phyloP scores from a whole-genome alignment of 2,113 vertebrate species.

The Lutjanus erythropterus region DNA sequence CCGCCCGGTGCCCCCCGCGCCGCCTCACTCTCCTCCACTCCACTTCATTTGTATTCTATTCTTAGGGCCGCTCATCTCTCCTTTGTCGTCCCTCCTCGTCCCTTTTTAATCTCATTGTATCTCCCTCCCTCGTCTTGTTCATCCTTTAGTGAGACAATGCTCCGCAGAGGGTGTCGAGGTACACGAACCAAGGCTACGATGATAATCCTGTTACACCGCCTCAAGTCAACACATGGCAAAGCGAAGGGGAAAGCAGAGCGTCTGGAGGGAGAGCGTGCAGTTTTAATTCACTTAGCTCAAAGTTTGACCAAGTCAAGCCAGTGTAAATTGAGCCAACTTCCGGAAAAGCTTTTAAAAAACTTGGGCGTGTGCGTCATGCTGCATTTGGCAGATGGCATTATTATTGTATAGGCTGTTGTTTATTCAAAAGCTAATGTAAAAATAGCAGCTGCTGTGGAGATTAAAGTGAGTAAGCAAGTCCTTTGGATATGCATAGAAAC shows the following conservation, averaged over 20 bases:
- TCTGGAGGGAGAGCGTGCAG: constrained; percentile 29
- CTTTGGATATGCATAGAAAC: background rate
- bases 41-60: constrained; percentile 74
- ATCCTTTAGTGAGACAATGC: constrained; percentile 53
- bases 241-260: background rate
- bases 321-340: constrained; percentile 36
- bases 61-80: constrained; percentile 68
- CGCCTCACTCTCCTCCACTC: constrained; percentile 43
- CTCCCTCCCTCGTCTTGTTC: constrained; percentile 47
- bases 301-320: constrained; percentile 50
- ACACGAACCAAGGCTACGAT: constrained; percentile 30
- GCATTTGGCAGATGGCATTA: constrained; percentile 41
- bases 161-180: constrained; percentile 57
- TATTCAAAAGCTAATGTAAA: constrained; percentile 35
- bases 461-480: background rate
- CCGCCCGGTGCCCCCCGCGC: background rate
- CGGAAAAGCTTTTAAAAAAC: constrained; percentile 32
- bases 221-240: constrained; percentile 35
- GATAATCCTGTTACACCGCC: constrained; percentile 68
- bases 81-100: constrained; percentile 62
- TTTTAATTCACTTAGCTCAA: constrained; percentile 56
- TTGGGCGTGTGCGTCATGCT: background rate
- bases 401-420: constrained; percentile 32
- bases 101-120: constrained; percentile 74
- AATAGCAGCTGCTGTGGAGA: constrained; percentile 21